Conservation (phyloP, 2,797 vertebrate genomes). For the Sphenodon punctatus region DNA sequence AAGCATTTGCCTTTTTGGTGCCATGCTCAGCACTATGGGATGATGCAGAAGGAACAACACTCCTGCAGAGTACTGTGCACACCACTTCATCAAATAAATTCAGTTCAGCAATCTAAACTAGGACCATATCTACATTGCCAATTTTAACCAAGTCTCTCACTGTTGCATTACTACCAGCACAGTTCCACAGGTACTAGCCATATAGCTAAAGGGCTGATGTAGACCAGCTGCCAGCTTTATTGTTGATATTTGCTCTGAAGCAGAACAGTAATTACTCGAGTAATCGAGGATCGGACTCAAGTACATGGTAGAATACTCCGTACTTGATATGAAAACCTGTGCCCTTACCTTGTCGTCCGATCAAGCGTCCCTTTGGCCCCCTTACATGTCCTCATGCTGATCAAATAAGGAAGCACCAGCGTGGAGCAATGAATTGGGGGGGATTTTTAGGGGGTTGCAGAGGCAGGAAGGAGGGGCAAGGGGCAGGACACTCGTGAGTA, state of each 20-base stretch:
- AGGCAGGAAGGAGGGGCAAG: no score
- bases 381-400: no score
- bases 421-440: no score
- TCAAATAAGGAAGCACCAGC: no score
- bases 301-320: no score
- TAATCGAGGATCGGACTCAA: no score
- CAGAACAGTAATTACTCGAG: no score
- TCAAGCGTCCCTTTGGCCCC: no score
- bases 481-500: no score
- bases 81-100: background rate
- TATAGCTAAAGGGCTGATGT: background rate
- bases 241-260: fast-evolving
- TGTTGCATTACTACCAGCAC: background rate
- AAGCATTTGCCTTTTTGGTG: background rate
- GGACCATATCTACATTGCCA: background rate
- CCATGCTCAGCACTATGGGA: background rate
- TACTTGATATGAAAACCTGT: no score
- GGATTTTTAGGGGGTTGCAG: no score
- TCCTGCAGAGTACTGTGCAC: background rate
- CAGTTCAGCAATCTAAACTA: background rate
- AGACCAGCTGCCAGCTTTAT: background rate
- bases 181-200: background rate
- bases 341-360: no score
- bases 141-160: background rate
- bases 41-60: background rate